Percentiles rank a stretch among this genome's conserved stretches.
Evolutionary conservation across 2,888 invertebrate species (phyloP).

Genomic region (Eustalomyia histrio): DNA sequence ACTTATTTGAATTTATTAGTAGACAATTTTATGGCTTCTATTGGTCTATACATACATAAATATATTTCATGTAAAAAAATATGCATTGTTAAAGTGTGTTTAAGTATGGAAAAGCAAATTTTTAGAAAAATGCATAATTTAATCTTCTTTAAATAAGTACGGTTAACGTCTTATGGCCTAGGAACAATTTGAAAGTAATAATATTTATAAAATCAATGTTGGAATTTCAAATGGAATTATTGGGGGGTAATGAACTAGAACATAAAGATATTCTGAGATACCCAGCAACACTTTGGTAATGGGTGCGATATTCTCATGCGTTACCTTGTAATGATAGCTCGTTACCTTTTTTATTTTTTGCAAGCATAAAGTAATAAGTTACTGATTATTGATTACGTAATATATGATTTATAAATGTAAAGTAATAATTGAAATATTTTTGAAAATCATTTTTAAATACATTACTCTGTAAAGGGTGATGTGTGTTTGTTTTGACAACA

Average conservation of each 20-base stretch:
- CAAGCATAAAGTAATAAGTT: too few species aligned
- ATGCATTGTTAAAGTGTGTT: background rate
- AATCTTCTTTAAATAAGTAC: background rate
- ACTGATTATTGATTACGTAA: too few species aligned
- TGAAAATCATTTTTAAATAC: too few species aligned
- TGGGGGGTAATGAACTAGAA: background rate
- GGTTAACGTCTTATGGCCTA: background rate
- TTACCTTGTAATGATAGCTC: too few species aligned
- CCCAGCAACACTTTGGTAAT: too few species aligned
- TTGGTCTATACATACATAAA: conserved; percentile 27
- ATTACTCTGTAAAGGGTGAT: too few species aligned
- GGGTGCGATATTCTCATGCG: too few species aligned
- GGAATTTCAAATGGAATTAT: background rate
- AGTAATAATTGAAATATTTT: too few species aligned
- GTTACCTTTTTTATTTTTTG: too few species aligned
- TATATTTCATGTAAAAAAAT: background rate
- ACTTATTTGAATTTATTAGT: conserved; percentile 44
- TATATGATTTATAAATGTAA: too few species aligned
- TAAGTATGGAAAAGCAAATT: background rate
- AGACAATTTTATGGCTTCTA: conserved; percentile 57
- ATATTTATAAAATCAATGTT: background rate
- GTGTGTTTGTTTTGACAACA: too few species aligned
- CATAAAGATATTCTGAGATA: background rate
- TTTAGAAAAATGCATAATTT: conserved; percentile 3
- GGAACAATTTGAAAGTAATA: background rate